A percentile compares a stretch with the other conserved stretches of the same genome.
These are phyloP conservation scores for Lacerta agilis DNA, from an alignment of 2,797 vertebrate genomes.

Conservation along the genomic window DNA sequence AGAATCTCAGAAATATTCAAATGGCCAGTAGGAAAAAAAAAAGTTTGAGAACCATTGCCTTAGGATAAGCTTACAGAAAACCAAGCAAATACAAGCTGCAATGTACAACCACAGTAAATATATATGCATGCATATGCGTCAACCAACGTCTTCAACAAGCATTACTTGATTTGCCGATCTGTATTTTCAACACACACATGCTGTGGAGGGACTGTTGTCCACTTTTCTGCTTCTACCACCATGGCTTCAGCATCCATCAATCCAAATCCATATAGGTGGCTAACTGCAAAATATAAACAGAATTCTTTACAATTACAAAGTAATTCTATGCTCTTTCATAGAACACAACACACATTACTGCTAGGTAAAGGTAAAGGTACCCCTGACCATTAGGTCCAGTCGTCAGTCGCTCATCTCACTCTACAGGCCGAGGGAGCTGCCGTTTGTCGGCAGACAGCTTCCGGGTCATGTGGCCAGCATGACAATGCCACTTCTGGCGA, in stretches of 20 bases:
- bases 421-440: no score
- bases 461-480: no score
- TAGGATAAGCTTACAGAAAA: background rate
- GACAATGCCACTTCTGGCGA: no score
- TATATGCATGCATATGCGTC: background rate
- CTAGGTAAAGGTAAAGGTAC: background rate
- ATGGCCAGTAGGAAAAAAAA: no score
- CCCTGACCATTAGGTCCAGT: no score
- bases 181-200: conserved; percentile 96
- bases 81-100: background rate
- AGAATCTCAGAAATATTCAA: no score
- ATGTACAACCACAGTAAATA: background rate
- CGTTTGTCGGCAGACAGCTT: no score
- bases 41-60: background rate
- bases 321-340: background rate
- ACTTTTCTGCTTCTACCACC: conserved; percentile 96
- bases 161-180: conserved; percentile 96
- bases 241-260: conserved; percentile 99
- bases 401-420: no score
- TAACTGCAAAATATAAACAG: conserved; percentile 83
- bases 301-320: conserved; percentile 38
- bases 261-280: conserved; percentile 97
- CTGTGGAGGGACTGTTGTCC: conserved; percentile 95
- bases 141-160: conserved; percentile 40
- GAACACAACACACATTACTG: background rate